Evolutionary conservation across 1,140 invertebrate genomes (phyloP), one percentile per base, ranked within the genome.

Genomic region (Heliconius eleuchia): DNA sequence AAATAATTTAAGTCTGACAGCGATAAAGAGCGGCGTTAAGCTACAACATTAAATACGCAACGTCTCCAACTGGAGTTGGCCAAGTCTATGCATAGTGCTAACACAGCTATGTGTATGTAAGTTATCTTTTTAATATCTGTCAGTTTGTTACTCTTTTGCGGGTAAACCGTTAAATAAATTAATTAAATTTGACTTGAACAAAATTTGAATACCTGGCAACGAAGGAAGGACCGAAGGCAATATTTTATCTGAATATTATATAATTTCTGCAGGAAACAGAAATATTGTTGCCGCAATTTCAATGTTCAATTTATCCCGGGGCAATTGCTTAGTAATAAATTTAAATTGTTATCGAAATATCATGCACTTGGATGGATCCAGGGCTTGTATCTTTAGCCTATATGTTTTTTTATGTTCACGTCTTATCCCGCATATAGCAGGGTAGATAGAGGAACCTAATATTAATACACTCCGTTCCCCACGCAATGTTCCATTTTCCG

Each of bases 151-250:
- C 57, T 66, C 57, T 66, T 66, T 60, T 27, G 13, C 57, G 11
- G 60, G 23, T 27, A 30, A 27, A 30, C 23, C 60, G 60, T n/a
- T 66, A 27, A 27, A 66, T 66, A n/a, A 30, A 30, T 66, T 66
- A 30, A 66, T 66, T 66, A 66, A 30, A 66, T 66, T 66, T 27
- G 60, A 66, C 23, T 66, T 16, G 60, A 30, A 66, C 60, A 30
- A 66, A 66, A 66, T 66, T 66, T 66, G 60, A 66, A 66, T 66
- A 66, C 60, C 60, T 66, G 23, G 60, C 60, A 30, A 27, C n/a
- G 60, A 16, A 66, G 60, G 60, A 66, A 66, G 23, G 23, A 27
- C 42, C 60, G 60, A 27, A 66, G 23, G 60, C 60, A 30, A 27
- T 66, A 66, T 66, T 66, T 66, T 66, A 66, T 66, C 9, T 30